Percentiles rank a stretch among this genome's conserved stretches.
Evolutionary conservation across 1,140 invertebrate genomes (phyloP).

Genomic region (Heliconius congener): DNA sequence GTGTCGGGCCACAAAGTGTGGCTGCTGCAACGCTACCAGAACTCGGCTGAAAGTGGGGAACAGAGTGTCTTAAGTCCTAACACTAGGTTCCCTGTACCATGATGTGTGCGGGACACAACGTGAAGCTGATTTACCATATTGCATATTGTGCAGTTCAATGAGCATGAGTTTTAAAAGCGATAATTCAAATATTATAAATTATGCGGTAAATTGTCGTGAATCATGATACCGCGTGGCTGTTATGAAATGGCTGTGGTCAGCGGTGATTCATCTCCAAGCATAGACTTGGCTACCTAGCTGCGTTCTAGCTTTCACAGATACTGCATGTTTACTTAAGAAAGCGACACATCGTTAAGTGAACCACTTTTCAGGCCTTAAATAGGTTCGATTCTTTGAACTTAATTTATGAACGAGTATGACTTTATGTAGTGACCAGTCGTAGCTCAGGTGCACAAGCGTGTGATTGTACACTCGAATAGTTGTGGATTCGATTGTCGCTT

Average conservation of each 20-base stretch:
- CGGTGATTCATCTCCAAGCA: conserved; percentile 57
- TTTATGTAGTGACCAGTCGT: too few relatives aligned
- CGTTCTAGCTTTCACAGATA: conserved; percentile 39
- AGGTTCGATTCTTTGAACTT: background rate
- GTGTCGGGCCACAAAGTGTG: too few relatives aligned
- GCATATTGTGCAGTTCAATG: background rate
- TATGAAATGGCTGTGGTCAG: conserved; percentile 55
- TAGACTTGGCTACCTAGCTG: conserved; percentile 37
- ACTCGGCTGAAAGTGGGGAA: too few relatives aligned
- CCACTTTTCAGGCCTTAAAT: conserved; percentile 31
- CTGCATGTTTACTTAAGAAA: conserved; percentile 45
- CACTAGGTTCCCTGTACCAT: too few relatives aligned
- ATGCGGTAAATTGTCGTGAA: conserved; percentile 47
- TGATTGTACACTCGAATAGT: too few relatives aligned
- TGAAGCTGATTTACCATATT: too few relatives aligned
- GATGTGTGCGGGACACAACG: too few relatives aligned
- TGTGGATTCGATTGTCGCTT: too few relatives aligned
- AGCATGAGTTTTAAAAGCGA: conserved; percentile 19
- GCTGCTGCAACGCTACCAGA: too few relatives aligned
- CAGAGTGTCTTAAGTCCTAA: too few relatives aligned
- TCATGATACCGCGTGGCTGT: conserved; percentile 49
- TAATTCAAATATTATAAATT: conserved; percentile 46
- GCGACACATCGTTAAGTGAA: conserved; percentile 37
- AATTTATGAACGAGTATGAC: background rate
- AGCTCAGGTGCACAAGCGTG: too few relatives aligned